phyloP scores from a whole-genome alignment of 2,888 invertebrate genomes.

The Mesoligia furuncula region DNA sequence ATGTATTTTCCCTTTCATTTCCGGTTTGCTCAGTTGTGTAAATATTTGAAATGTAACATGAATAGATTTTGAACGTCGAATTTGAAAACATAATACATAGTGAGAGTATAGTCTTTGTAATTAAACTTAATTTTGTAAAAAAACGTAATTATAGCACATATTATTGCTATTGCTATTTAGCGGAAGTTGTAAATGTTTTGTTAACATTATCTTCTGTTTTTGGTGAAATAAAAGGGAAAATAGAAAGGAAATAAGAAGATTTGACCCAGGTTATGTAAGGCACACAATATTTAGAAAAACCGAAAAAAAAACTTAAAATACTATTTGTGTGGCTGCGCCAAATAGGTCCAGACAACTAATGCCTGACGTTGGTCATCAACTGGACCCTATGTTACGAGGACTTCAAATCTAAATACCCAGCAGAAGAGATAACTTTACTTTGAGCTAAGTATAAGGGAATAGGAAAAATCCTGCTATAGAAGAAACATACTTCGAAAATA shows the following conservation, averaged over 20 bases:
- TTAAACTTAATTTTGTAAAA: too few relatives aligned
- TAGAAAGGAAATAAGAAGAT: neutral
- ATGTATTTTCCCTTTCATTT: slow-evolving; percentile 59
- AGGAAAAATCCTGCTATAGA: neutral
- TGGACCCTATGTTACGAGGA: neutral
- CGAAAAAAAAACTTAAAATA: neutral
- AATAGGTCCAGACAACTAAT: neutral
- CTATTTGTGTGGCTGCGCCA: neutral
- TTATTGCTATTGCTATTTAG: neutral
- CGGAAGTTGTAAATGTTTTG: slow-evolving; percentile 1
- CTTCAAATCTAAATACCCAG: neutral
- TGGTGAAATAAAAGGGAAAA: neutral
- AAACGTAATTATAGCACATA: neutral
- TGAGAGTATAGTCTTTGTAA: neutral
- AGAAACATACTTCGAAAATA: neutral
- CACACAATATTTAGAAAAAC: neutral
- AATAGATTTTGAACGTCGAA: slow-evolving; percentile 44
- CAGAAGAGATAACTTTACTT: neutral
- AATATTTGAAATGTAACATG: slow-evolving; percentile 56
- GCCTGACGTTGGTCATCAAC: neutral
- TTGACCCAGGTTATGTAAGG: neutral
- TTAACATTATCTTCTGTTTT: neutral
- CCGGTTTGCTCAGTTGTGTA: slow-evolving; percentile 59
- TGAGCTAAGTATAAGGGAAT: too few relatives aligned
- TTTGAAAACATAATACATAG: slow-evolving; percentile 35